Evolutionary conservation across 1,140 invertebrate species (phyloP).

Genomic region (Halictus rubicundus): DNA sequence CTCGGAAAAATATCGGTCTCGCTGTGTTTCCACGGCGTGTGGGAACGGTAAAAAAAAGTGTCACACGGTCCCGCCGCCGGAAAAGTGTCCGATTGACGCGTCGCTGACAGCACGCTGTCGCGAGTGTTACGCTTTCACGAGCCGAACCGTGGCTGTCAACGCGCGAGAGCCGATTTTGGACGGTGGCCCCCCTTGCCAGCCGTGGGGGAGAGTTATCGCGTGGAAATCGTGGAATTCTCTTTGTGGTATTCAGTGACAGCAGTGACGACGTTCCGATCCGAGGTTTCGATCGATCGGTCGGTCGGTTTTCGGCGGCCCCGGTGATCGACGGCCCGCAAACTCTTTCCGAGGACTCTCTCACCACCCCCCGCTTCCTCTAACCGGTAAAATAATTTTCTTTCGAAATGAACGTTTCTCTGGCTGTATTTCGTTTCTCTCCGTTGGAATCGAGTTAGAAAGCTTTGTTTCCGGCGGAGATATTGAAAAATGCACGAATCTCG

Average conservation of each 20-base stretch:
- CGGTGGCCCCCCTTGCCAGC: not conserved
- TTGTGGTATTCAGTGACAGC: not conserved
- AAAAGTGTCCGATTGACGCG: constrained; percentile 27
- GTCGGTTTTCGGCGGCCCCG: not conserved
- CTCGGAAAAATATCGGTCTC: constrained; percentile 7
- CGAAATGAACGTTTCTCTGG: no score
- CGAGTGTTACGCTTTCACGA: constrained; percentile 42
- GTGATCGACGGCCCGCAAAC: not conserved
- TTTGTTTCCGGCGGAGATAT: no score
- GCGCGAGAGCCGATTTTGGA: constrained; percentile 25
- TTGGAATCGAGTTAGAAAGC: no score
- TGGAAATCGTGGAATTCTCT: not conserved
- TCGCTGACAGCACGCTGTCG: constrained; percentile 27
- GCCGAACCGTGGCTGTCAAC: not conserved
- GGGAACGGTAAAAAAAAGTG: constrained; percentile 18
- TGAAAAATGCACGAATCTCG: no score
- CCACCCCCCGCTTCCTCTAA: not conserved
- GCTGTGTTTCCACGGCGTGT: not conserved
- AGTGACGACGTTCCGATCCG: not conserved
- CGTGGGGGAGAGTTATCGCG: not conserved
- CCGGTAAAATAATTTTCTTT: no score
- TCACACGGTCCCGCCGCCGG: constrained; percentile 6
- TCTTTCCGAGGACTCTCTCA: not conserved
- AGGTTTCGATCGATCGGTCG: constrained; percentile 7
- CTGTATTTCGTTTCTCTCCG: not conserved